These are phyloP conservation scores for Morus bassanus DNA, from an alignment of 2,797 vertebrate species.

Conservation along the genomic window DNA sequence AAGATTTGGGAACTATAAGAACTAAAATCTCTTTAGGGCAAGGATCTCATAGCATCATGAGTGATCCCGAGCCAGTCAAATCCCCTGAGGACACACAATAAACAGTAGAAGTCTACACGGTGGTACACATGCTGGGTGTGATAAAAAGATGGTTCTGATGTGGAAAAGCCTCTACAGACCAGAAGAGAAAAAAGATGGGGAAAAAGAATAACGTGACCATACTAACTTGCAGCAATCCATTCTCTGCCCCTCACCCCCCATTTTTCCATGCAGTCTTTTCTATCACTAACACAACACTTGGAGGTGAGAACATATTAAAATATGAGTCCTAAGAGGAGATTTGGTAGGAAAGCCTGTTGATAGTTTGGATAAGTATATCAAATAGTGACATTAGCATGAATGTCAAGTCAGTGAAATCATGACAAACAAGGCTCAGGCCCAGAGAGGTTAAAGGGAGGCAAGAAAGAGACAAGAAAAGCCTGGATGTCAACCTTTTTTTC, in stretches of 20 bases:
- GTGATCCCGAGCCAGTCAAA: not conserved
- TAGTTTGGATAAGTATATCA: not conserved
- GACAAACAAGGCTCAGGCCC: not conserved
- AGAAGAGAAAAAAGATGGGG: not conserved
- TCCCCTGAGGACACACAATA: not conserved
- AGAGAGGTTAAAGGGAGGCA: not conserved
- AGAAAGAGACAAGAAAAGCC: not conserved
- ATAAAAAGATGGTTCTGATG: not conserved
- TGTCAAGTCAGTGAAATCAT: not conserved
- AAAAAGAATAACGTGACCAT: accelerated
- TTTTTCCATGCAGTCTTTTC: not conserved
- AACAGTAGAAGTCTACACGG: not conserved
- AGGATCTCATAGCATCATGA: not conserved
- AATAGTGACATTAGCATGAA: not conserved
- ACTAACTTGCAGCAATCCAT: not conserved
- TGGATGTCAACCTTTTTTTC: not conserved
- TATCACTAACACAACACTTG: not conserved
- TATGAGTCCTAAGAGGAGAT: not conserved
- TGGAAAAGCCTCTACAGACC: not conserved
- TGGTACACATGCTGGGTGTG: not conserved
- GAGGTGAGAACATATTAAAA: not conserved
- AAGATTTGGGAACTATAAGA: not conserved
- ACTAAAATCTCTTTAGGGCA: not conserved
- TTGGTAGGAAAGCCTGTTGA: not conserved
- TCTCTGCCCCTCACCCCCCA: not conserved